A percentile compares a stretch with the other conserved stretches of the same genome.
These are phyloP conservation scores for Etheostoma spectabile DNA, from an alignment of 2,113 vertebrate species.

Conservation along the genomic window DNA sequence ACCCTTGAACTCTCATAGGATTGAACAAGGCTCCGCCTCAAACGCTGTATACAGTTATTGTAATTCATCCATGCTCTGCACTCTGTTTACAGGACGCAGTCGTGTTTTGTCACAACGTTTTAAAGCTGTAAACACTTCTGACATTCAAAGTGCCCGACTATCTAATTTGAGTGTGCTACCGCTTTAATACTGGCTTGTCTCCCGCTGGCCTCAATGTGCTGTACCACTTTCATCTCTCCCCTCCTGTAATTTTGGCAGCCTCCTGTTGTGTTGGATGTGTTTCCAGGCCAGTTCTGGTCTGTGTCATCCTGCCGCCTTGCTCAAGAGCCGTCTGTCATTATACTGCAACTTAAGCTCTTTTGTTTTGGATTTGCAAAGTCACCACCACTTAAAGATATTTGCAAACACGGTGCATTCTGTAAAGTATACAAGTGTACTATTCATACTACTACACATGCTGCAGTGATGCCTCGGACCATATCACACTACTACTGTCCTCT, in stretches of 20 bases:
- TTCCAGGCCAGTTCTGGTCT: conserved; percentile 64
- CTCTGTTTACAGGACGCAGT: conserved; percentile 11
- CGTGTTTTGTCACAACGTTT: conserved; percentile 9
- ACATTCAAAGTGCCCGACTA: neutral
- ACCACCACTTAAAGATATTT: neutral
- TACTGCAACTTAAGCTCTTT: conserved; percentile 31
- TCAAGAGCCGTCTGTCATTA: conserved; percentile 59
- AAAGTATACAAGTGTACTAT: neutral
- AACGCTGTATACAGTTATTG: too few species aligned
- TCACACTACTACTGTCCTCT: neutral
- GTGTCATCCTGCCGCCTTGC: conserved; percentile 44
- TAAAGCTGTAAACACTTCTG: conserved; percentile 36
- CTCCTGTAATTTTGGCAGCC: conserved; percentile 70
- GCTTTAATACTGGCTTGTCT: conserved; percentile 53
- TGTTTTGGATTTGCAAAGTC: conserved; percentile 42
- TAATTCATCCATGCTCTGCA: neutral
- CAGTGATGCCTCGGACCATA: neutral
- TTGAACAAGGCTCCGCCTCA: too few species aligned
- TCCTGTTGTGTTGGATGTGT: conserved; percentile 61
- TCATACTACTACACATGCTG: neutral
- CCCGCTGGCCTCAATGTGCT: conserved; percentile 31
- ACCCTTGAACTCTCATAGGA: too few species aligned
- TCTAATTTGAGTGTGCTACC: conserved; percentile 35
- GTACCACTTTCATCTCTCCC: conserved; percentile 65
- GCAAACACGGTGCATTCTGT: neutral